Evolutionary conservation across 2,888 invertebrate genomes (phyloP).

Genomic region (Pherbina coryleti): DNA sequence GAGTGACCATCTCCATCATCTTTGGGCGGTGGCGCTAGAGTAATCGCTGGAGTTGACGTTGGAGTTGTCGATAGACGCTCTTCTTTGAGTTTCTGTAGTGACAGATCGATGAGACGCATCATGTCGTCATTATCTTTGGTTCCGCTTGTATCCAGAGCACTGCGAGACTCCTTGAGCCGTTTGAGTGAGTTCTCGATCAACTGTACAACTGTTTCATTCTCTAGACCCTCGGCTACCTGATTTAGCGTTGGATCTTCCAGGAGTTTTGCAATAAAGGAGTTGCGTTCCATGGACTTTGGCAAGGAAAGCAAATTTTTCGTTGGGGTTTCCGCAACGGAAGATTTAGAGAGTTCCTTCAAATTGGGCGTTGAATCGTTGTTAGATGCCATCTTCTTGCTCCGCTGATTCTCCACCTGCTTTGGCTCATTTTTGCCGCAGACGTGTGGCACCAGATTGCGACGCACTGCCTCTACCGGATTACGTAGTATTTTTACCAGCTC

Average conservation of each 20-base stretch:
- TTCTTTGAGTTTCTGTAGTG: conserved; percentile 67
- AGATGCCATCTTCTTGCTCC: conserved; percentile 67
- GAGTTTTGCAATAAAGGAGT: conserved; percentile 73
- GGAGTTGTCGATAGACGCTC: conserved; percentile 57
- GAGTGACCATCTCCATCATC: conserved; percentile 69
- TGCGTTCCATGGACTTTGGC: conserved; percentile 54
- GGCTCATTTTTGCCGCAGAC: conserved; percentile 77
- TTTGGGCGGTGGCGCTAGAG: conserved; percentile 55
- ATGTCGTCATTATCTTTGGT: conserved; percentile 70
- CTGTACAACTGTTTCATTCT: conserved; percentile 75
- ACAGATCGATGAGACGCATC: conserved; percentile 68
- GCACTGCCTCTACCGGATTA: conserved; percentile 83
- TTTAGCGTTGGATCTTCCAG: conserved; percentile 77
- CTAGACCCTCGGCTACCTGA: conserved; percentile 75
- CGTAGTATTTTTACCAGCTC: conserved; percentile 74
- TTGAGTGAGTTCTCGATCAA: conserved; percentile 78
- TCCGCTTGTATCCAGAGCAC: conserved; percentile 64
- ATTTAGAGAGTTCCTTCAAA: no score
- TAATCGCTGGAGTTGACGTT: background rate
- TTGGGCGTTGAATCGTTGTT: conserved; percentile 30
- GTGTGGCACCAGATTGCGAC: conserved; percentile 81
- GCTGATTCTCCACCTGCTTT: conserved; percentile 41
- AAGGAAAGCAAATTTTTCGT: background rate
- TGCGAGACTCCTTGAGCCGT: conserved; percentile 71
- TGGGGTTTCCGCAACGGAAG: background rate